A percentile compares a stretch with the other conserved stretches of the same genome.
phyloP scores from a whole-genome alignment of 2,888 invertebrate genomes.

The Agonopterix arenella region DNA sequence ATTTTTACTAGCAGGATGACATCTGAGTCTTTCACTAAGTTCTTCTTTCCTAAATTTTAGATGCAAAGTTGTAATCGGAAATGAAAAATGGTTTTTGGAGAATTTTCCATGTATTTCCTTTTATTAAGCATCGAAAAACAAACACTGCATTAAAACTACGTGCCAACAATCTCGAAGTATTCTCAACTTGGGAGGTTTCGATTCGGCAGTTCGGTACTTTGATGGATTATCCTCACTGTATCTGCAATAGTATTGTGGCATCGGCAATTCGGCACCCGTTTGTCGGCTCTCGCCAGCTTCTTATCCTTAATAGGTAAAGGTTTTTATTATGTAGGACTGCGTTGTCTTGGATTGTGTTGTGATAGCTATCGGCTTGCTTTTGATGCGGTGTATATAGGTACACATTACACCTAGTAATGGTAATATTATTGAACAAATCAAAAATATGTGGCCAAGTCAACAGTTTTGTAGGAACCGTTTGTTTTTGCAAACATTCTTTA shows the following conservation, averaged over 20 bases:
- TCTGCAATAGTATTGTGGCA: slow-evolving; percentile 4
- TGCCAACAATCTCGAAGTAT: neutral
- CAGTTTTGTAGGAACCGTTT: too few relatives aligned
- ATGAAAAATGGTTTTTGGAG: neutral
- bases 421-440: too few relatives aligned
- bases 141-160: neutral
- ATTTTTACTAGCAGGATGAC: neutral
- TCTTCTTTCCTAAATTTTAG: neutral
- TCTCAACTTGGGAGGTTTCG: slow-evolving; percentile 44
- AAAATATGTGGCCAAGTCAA: too few relatives aligned
- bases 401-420: too few relatives aligned
- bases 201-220: slow-evolving; percentile 31
- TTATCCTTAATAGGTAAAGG: neutral
- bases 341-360: neutral
- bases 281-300: neutral
- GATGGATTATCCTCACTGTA: slow-evolving; percentile 41
- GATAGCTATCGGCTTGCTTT: neutral
- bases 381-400: too few relatives aligned
- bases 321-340: neutral
- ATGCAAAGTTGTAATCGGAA: neutral
- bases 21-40: neutral
- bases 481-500: too few relatives aligned
- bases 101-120: neutral
- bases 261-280: neutral
- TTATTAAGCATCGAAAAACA: neutral